phyloP scores from a whole-genome alignment of 2,888 invertebrate species.

The Leucoma salicis region DNA sequence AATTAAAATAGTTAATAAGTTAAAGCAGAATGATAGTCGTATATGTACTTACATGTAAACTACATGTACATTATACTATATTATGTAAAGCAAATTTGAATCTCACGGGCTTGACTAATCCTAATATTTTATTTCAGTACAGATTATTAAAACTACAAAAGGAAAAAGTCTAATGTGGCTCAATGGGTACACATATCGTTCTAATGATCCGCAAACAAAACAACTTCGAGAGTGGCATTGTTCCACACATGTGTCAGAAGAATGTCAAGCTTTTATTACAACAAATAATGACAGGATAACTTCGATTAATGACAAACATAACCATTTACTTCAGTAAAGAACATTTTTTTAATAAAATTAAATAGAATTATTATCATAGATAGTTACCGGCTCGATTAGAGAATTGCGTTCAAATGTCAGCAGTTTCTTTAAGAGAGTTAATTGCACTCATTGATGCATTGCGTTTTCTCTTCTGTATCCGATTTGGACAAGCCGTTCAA shows the following conservation, averaged over 20 bases:
- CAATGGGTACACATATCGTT: background rate
- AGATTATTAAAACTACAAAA: slow-evolving; percentile 3
- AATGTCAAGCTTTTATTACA: slow-evolving; percentile 1
- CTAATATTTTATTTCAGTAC: slow-evolving; percentile 1
- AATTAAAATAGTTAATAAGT: too few species aligned
- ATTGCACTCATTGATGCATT: too few species aligned
- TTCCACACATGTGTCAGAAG: background rate
- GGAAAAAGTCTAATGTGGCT: slow-evolving; percentile 2
- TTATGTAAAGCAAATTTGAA: background rate
- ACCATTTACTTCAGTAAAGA: background rate
- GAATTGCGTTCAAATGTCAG: too few species aligned
- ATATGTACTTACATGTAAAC: background rate
- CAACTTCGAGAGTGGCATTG: slow-evolving; percentile 2
- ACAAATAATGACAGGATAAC: slow-evolving; percentile 1
- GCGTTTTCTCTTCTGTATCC: too few species aligned
- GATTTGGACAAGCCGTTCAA: too few species aligned
- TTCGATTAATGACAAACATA: background rate
- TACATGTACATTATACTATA: background rate
- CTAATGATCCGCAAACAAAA: background rate
- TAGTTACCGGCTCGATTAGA: too few species aligned
- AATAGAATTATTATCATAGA: too few species aligned
- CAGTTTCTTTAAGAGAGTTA: too few species aligned
- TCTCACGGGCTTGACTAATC: background rate
- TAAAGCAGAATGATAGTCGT: too few species aligned
- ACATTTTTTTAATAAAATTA: too few species aligned